Conservation (phyloP, 1,140 invertebrate species). For the Thaumatotibia leucotreta region DNA sequence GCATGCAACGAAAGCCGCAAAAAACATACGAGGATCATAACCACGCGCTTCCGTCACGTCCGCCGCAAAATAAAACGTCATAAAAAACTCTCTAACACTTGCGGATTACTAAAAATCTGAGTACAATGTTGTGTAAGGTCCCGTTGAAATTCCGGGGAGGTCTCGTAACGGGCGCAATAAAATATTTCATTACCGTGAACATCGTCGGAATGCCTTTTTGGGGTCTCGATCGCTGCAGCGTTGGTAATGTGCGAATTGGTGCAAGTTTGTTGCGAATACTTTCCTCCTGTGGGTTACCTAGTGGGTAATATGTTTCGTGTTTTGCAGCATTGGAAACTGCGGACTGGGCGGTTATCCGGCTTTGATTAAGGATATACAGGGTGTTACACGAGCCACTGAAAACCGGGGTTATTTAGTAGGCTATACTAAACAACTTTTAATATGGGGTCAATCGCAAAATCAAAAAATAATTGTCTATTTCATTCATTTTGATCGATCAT, state of each 20-base stretch:
- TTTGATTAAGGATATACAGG: not conserved
- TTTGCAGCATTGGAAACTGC: not conserved
- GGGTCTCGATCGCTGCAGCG: not conserved
- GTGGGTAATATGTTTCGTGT: not conserved
- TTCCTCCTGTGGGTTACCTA: not conserved
- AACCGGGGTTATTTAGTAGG: too few relatives aligned
- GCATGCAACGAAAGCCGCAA: not conserved
- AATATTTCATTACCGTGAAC: conserved; percentile 11
- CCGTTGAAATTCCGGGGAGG: not conserved
- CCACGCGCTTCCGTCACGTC: not conserved
- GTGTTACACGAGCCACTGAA: too few relatives aligned
- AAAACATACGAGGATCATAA: not conserved
- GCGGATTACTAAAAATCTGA: conserved; percentile 13
- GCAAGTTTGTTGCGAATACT: conserved; percentile 8
- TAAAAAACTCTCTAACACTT: conserved; percentile 13
- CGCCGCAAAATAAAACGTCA: conserved; percentile 5
- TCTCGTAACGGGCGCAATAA: conserved; percentile 2
- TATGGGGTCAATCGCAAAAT: too few relatives aligned
- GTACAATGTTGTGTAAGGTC: conserved; percentile 13
- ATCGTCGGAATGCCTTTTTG: conserved; percentile 6
- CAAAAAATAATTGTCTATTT: too few relatives aligned
- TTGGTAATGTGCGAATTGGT: not conserved
- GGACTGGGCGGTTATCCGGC: not conserved
- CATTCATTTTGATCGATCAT: too few relatives aligned
- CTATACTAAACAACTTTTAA: too few relatives aligned